Percentiles rank a stretch among this genome's conserved stretches.
These are phyloP conservation scores for Nomada fucata DNA, from an alignment of 2,888 invertebrate genomes.

Conservation along the genomic window DNA sequence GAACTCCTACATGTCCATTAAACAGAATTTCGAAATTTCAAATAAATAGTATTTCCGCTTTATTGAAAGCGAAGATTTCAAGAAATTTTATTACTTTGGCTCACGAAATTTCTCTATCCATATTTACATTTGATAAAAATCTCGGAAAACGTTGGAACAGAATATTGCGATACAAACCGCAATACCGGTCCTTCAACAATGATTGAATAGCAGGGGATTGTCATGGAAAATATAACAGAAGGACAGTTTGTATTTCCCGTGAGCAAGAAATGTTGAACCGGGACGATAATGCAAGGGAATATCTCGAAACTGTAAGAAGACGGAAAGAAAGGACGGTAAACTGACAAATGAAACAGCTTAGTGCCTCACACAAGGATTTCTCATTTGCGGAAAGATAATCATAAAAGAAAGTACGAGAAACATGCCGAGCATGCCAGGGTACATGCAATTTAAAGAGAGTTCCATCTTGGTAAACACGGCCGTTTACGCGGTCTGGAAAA, in stretches of 20 bases:
- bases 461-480: not conserved
- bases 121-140: too few species aligned
- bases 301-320: not conserved
- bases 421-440: slow-evolving; percentile 8
- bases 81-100: too few species aligned
- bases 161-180: not conserved
- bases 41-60: too few species aligned
- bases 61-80: too few species aligned
- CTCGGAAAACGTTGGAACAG: too few species aligned
- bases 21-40: too few species aligned
- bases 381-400: slow-evolving; percentile 28
- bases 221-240: not conserved
- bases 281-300: not conserved
- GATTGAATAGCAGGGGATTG: not conserved
- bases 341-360: slow-evolving; percentile 11
- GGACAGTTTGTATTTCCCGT: not conserved
- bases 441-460: slow-evolving; percentile 33
- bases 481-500: slow-evolving; percentile 15
- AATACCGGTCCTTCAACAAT: not conserved
- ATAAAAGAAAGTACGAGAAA: slow-evolving; percentile 12
- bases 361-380: slow-evolving; percentile 8
- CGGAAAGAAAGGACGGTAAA: not conserved
- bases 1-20: too few species aligned
- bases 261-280: not conserved
- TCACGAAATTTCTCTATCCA: too few species aligned